phyloP scores from a whole-genome alignment of 2,113 vertebrate genomes.

The Tachuris rubrigastra region DNA sequence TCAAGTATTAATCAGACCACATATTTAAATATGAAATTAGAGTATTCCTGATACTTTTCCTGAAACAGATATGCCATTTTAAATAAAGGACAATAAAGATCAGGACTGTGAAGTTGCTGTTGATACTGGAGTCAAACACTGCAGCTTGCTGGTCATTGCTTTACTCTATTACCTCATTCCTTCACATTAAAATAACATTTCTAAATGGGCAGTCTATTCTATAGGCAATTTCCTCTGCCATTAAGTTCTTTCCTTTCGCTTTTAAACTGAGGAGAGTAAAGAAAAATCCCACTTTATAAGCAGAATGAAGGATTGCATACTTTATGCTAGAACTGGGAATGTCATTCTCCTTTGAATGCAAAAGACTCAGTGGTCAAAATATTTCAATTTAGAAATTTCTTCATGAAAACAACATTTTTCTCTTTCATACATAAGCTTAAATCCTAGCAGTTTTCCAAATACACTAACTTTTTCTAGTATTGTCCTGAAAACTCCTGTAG shows the following conservation, averaged over 20 bases:
- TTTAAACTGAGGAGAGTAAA: neutral
- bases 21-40: constrained; percentile 51
- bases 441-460: neutral
- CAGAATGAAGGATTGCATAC: neutral
- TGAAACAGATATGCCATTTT: constrained; percentile 30
- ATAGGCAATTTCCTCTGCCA: neutral
- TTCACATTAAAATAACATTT: neutral
- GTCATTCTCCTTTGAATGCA: neutral
- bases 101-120: neutral
- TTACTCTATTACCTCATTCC: neutral
- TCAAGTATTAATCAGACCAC: constrained; percentile 61
- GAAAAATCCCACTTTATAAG: neutral
- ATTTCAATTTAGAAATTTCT: neutral
- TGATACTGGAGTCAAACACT: neutral
- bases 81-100: neutral
- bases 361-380: neutral
- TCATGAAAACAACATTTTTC: neutral
- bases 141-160: neutral
- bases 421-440: neutral
- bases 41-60: constrained; percentile 47
- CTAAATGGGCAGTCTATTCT: neutral
- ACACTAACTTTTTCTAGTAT: neutral
- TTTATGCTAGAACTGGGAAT: neutral
- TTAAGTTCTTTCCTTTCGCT: neutral
- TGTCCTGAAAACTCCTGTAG: neutral